A percentile compares a stretch with the other conserved stretches of the same genome.
Evolutionary conservation across 2,113 vertebrate genomes (phyloP).

Genomic region (Zootoca vivipara): DNA sequence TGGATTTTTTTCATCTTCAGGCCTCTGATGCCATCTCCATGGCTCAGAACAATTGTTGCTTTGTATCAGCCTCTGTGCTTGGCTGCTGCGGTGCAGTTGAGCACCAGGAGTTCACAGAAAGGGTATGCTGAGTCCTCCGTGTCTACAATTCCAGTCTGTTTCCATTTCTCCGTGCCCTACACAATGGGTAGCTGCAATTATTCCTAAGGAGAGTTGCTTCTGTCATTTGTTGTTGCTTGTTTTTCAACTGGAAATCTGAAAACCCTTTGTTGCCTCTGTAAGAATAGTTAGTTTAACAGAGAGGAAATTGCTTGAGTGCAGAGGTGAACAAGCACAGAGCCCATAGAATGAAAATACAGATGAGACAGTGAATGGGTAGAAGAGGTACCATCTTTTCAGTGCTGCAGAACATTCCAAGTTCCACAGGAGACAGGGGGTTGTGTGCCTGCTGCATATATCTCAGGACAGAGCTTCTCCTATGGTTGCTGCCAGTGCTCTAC

Average conservation of each 20-base stretch:
- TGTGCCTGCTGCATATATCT: background rate
- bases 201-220: background rate
- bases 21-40: background rate
- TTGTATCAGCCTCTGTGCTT: slow-evolving; percentile 44
- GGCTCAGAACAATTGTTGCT: background rate
- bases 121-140: background rate
- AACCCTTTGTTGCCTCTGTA: background rate
- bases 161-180: background rate
- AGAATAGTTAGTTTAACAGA: background rate
- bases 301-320: background rate
- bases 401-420: background rate
- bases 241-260: background rate
- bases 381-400: background rate
- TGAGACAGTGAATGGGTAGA: background rate
- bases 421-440: too few relatives aligned
- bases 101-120: background rate
- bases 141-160: background rate
- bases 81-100: slow-evolving; percentile 22
- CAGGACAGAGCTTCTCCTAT: background rate
- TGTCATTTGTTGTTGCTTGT: background rate
- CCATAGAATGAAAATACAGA: background rate
- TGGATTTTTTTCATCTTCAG: background rate
- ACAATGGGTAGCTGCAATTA: background rate
- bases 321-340: background rate
- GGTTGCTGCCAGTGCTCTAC: background rate